Conservation (phyloP, 2,113 vertebrate species). For the Pelodiscus sinensis region DNA sequence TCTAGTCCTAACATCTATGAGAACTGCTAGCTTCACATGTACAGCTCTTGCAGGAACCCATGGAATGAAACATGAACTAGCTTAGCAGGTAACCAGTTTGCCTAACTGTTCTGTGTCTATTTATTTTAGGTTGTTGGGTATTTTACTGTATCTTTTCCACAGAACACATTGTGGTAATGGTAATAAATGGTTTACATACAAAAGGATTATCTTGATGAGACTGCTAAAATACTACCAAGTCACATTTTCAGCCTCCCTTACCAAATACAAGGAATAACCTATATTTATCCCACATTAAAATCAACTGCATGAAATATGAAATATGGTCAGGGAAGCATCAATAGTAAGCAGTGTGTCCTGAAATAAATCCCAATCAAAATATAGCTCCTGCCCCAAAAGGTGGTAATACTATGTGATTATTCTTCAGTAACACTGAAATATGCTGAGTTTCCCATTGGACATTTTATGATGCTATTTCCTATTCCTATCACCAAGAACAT, state of each 20-base stretch:
- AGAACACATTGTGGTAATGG: background rate
- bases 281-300: background rate
- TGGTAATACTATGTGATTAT: background rate
- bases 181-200: background rate
- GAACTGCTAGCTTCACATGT: background rate
- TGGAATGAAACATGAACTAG: background rate
- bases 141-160: background rate
- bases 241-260: background rate
- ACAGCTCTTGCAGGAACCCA: background rate
- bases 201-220: background rate
- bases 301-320: background rate
- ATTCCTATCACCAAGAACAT: background rate
- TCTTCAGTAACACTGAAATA: background rate
- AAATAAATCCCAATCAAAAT: background rate
- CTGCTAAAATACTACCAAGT: background rate
- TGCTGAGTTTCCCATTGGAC: background rate
- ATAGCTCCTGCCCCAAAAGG: background rate
- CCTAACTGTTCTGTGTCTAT: background rate
- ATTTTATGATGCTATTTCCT: background rate
- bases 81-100: background rate
- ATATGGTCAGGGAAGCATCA: background rate
- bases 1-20: background rate
- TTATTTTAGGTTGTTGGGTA: background rate
- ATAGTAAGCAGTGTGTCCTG: background rate
- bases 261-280: background rate